Conservation (phyloP, 1,140 invertebrate genomes). For the Lepeophtheirus salmonis region DNA sequence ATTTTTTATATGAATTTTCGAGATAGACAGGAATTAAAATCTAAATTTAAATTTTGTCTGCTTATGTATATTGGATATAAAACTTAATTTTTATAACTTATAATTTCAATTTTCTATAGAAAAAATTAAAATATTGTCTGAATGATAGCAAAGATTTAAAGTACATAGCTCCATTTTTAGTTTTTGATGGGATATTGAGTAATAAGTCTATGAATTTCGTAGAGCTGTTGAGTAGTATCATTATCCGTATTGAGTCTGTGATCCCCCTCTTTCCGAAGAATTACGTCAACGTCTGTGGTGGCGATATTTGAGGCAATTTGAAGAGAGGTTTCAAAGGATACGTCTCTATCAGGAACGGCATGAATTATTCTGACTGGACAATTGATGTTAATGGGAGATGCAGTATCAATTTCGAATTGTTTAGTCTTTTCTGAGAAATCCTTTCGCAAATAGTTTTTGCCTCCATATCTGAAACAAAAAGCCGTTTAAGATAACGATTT, state of each 20-base stretch:
- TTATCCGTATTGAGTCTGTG: constrained; percentile 22
- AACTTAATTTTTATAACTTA: too few species aligned
- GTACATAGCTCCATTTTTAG: too few species aligned
- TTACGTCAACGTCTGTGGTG: background rate
- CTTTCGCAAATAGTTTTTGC: background rate
- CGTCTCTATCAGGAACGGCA: background rate
- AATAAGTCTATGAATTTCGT: constrained; percentile 19
- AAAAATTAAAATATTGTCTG: too few species aligned
- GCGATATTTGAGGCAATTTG: background rate
- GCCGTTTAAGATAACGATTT: too few species aligned
- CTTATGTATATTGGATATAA: too few species aligned
- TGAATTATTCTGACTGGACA: background rate
- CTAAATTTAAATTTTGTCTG: too few species aligned
- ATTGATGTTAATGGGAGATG: background rate
- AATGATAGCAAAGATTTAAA: too few species aligned
- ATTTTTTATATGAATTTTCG: too few species aligned
- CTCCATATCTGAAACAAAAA: background rate
- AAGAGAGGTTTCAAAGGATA: background rate
- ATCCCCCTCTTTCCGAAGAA: constrained; percentile 21
- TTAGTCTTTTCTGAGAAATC: background rate
- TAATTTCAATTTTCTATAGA: too few species aligned
- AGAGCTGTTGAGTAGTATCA: constrained; percentile 24
- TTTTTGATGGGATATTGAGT: constrained; percentile 22
- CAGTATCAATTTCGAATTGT: background rate
- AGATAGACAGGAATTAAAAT: too few species aligned